These are phyloP conservation scores for Mesorhabditis belari DNA, from an alignment of 2,888 invertebrate species.

Conservation along the genomic window DNA sequence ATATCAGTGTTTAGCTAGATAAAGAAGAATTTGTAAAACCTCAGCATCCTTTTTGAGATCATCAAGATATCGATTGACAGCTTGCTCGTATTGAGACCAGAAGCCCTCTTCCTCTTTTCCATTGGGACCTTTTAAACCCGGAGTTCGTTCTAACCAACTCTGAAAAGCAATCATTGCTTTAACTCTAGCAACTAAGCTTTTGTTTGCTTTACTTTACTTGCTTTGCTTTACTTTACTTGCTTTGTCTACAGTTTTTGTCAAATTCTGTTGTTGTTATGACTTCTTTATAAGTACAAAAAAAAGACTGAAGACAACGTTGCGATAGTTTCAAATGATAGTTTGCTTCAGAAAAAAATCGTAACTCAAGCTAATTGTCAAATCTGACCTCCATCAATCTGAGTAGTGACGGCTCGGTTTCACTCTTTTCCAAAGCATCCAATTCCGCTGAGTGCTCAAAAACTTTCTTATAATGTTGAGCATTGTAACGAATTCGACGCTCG, in stretches of 20 bases:
- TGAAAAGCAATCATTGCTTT: slow-evolving; percentile 5
- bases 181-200: background rate
- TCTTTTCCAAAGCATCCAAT: slow-evolving; percentile 32
- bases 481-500: slow-evolving; percentile 63
- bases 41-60: slow-evolving; percentile 52
- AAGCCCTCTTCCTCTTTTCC: slow-evolving; percentile 72
- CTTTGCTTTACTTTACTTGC: no score
- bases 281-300: no score
- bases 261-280: no score
- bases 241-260: no score
- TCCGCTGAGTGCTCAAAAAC: slow-evolving; percentile 20
- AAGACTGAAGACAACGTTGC: no score
- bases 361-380: no score
- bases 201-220: no score
- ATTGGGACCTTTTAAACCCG: slow-evolving; percentile 67
- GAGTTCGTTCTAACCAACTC: slow-evolving; percentile 72
- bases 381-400: slow-evolving; percentile 71
- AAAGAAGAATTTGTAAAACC: slow-evolving; percentile 27
- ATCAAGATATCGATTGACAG: slow-evolving; percentile 63
- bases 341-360: no score
- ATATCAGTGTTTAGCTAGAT: background rate
- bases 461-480: slow-evolving; percentile 71
- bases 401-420: slow-evolving; percentile 76
- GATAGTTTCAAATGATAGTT: no score
- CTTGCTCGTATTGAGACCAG: slow-evolving; percentile 77